These are phyloP conservation scores for Cebidichthys violaceus DNA, from an alignment of 2,113 vertebrate species.

Conservation along the genomic window DNA sequence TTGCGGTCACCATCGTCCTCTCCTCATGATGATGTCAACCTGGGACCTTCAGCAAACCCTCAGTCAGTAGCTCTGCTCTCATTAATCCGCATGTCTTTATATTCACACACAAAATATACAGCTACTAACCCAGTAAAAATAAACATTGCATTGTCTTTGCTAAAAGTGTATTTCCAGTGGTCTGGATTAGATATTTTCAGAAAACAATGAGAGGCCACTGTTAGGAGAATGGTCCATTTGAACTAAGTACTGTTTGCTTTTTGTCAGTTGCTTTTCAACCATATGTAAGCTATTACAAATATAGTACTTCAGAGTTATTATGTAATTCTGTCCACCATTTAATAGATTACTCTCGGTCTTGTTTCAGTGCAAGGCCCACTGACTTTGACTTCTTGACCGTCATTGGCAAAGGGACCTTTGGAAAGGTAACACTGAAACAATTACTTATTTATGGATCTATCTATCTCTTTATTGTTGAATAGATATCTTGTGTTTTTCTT, in stretches of 20 bases:
- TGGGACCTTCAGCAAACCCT: conserved; percentile 96
- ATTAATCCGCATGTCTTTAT: not conserved
- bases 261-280: not conserved
- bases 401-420: conserved; percentile 86
- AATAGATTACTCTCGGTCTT: conserved; percentile 26
- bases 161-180: not conserved
- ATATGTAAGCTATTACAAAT: conserved; percentile 3
- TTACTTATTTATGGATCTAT: conserved; percentile 27
- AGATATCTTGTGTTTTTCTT: not conserved
- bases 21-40: conserved; percentile 88
- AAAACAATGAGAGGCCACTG: not conserved
- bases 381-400: conserved; percentile 85
- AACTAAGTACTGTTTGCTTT: not conserved
- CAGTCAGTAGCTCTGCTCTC: conserved; percentile 87
- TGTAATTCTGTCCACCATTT: conserved; percentile 4
- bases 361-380: conserved; percentile 82
- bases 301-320: conserved; percentile 6
- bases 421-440: conserved; percentile 77
- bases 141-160: not conserved
- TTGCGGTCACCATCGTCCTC: conserved; percentile 73
- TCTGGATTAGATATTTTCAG: not conserved
- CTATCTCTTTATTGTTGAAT: conserved; percentile 4
- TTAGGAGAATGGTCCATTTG: not conserved
- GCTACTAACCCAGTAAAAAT: not conserved
- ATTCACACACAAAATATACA: not conserved